A percentile compares a stretch with the other conserved stretches of the same genome.
phyloP scores from a whole-genome alignment of 2,797 vertebrate genomes.

The Garrulus glandarius region DNA sequence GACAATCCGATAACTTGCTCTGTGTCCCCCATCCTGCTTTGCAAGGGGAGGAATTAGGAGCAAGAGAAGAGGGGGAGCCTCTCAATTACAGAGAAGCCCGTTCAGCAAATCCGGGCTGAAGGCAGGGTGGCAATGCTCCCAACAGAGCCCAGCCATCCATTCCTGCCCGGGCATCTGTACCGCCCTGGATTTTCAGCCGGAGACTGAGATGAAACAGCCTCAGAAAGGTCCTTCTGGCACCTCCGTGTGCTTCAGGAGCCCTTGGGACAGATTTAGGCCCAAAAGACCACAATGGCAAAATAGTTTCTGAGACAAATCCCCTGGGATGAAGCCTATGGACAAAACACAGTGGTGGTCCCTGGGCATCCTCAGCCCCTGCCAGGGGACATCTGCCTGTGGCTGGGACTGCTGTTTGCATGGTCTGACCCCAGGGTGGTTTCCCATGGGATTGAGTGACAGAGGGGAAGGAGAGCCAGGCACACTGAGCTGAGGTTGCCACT shows the following conservation, averaged over 20 bases:
- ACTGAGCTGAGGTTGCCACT: rapidly evolving
- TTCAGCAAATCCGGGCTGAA: background rate
- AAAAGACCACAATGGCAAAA: background rate
- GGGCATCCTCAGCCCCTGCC: background rate
- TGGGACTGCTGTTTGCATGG: background rate
- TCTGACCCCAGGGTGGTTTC: background rate
- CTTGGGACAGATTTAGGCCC: background rate
- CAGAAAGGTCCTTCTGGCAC: background rate
- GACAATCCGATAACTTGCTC: background rate
- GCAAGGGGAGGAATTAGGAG: background rate
- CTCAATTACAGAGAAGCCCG: background rate
- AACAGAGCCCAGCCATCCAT: rapidly evolving
- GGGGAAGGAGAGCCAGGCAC: background rate
- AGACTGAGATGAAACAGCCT: background rate
- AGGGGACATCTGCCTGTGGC: rapidly evolving
- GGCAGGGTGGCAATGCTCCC: background rate
- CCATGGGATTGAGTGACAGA: rapidly evolving
- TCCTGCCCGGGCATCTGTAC: rapidly evolving
- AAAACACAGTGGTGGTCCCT: rapidly evolving
- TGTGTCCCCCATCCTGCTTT: background rate
- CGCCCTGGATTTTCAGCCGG: background rate
- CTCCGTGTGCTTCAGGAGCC: background rate
- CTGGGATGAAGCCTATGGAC: background rate
- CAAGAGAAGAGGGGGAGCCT: background rate
- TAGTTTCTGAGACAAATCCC: background rate